Base-by-base conservation (phyloP, 1,140 invertebrate species). In the Glomeris maerens region DNA sequence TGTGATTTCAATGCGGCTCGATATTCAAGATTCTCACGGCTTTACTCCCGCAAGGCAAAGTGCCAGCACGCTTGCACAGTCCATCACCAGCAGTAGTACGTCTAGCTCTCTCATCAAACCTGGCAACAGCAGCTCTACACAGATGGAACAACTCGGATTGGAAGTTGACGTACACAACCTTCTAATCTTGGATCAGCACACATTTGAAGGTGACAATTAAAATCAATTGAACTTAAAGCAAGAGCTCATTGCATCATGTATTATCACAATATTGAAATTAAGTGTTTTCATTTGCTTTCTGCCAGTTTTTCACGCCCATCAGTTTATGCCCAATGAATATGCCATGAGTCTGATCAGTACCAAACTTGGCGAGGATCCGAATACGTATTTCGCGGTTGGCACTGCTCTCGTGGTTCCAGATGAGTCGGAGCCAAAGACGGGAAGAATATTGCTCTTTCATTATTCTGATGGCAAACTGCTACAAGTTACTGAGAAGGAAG, bases 101-200 rank as follows among this genome's bases (percentile, higher is more conserved):
- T 61, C 70, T 1, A 65, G 63, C 21, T 64, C 64, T 28, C 28
- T 54, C 10, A 44, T 58, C 7, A 59, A 59, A 48, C 10, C 53
- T 13, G 28, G 54, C 3, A 55, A 31, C n/a, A 48, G 45, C 25
- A 38, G 39, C 3, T 50, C 26, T 1, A 21, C 46, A 10, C n/a
- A 41, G 48, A 40, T 29, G n/a, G 61, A 65, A 27, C 57, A 63
- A 25, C 45, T 54, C 7, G 82, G 83, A 0, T 78, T 84, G 65
- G 91, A 96, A 69, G 75, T 93, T 14, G 92, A 97, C 69, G 77
- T 93, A 13, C 82, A 94, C 65, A 94, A 87, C 69, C 73, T 98
- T 29, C 72, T 97, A 2, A 75, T 98, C 26, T 81, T 98, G 51
- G 90, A 97, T 73, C 91, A 97, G 61, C 90, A 96, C 64, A 97